A percentile compares a stretch with the other conserved stretches of the same genome.
phyloP scores from a whole-genome alignment of 2,113 vertebrate species.

The Bubo scandiacus region DNA sequence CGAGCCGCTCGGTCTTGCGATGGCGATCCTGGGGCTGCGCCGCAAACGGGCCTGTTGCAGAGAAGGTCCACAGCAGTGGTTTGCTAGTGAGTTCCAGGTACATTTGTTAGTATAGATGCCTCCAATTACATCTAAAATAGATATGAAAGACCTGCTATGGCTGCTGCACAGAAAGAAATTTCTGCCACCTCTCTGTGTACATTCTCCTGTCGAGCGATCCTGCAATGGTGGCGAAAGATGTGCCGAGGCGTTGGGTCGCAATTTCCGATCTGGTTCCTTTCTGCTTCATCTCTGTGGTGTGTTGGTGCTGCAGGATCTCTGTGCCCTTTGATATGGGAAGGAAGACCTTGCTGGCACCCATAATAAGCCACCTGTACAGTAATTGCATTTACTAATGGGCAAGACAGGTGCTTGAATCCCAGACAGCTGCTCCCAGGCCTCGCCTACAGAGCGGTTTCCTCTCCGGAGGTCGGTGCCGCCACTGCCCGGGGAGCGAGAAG shows the following conservation, averaged over 20 bases:
- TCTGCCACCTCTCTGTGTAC: fast-evolving
- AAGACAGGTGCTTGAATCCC: fast-evolving
- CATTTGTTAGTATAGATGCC: fast-evolving
- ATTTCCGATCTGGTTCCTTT: not conserved
- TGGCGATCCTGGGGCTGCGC: not conserved
- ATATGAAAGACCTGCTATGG: not conserved
- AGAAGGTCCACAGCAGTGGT: no score
- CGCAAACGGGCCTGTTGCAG: not conserved
- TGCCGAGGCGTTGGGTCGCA: not conserved
- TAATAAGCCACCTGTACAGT: not conserved
- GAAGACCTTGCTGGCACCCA: fast-evolving
- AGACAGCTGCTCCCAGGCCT: not conserved
- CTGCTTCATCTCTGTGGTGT: not conserved
- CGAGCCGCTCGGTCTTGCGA: fast-evolving
- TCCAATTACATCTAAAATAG: not conserved
- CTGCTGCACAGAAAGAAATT: not conserved
- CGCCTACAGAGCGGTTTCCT: fast-evolving
- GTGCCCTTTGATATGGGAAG: not conserved
- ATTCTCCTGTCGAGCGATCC: fast-evolving
- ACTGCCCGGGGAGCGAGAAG: fast-evolving
- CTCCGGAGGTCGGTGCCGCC: fast-evolving
- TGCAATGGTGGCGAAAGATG: fast-evolving
- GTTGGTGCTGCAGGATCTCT: not conserved
- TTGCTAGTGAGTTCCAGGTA: not conserved
- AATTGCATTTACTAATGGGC: fast-evolving